phyloP scores from a whole-genome alignment of 2,888 invertebrate genomes.

The Cotesia congregata region DNA sequence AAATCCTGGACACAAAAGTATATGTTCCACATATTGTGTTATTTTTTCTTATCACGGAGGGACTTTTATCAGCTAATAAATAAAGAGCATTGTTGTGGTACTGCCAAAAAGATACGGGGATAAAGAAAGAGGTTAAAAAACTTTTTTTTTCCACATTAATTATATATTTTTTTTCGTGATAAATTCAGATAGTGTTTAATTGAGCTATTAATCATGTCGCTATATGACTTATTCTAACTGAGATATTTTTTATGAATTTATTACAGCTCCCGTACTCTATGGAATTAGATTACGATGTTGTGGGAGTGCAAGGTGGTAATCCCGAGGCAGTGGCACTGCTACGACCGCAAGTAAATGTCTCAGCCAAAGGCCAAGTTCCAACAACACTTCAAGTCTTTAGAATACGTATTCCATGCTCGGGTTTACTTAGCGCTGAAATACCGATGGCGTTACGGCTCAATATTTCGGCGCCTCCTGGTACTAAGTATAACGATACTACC shows the following conservation, averaged over 20 bases:
- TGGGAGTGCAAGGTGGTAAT: slow-evolving; percentile 71
- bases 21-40: not conserved
- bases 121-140: not conserved
- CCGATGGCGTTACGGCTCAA: slow-evolving; percentile 85
- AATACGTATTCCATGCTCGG: slow-evolving; percentile 87
- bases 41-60: slow-evolving; percentile 6
- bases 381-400: slow-evolving; percentile 82
- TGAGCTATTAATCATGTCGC: slow-evolving; percentile 30
- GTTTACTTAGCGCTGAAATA: slow-evolving; percentile 84
- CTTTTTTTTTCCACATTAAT: slow-evolving; percentile 14
- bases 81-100: slow-evolving; percentile 22
- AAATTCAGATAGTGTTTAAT: slow-evolving; percentile 31
- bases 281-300: slow-evolving; percentile 83
- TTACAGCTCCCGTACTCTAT: slow-evolving; percentile 83
- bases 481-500: slow-evolving; percentile 78
- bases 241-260: slow-evolving; percentile 45
- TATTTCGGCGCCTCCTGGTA: slow-evolving; percentile 81
- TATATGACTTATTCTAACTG: slow-evolving; percentile 10
- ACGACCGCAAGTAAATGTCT: slow-evolving; percentile 87
- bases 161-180: slow-evolving; percentile 7
- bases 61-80: slow-evolving; percentile 14
- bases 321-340: slow-evolving; percentile 75
- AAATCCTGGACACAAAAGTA: not conserved
- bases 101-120: slow-evolving; percentile 6
- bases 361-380: slow-evolving; percentile 84